Base-by-base conservation (phyloP, 2,113 vertebrate species). In the Vicugna pacos region DNA sequence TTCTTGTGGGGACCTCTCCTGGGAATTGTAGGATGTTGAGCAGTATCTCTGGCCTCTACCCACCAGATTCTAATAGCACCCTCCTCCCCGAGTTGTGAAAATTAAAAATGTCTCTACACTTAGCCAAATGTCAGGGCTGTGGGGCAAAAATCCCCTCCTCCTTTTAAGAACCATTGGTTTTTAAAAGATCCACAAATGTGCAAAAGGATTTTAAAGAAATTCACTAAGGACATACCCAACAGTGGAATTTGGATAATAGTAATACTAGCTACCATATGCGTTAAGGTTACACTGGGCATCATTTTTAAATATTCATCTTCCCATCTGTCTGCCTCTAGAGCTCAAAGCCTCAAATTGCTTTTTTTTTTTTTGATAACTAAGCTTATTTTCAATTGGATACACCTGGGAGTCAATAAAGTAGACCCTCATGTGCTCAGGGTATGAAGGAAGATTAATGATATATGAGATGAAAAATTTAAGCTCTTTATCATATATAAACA, bases 331-430 rank as follows among this genome's bases (percentile, higher is more conserved):
- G 58, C 60, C 73, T 93, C 48, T 42, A 80, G 52, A 97, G 69
- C 46, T 65, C 88, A 84, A 73, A 84, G 12, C 26, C 38, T 94
- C 85, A 90, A 90, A n/a, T 54, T 73, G 12, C 38, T 92, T 96
- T 42, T n/a, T 96, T 96, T 96, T 92, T 96, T 42, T n/a, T 96
- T 96, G 95, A 62, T 90, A 82, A 88, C 60, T n/a, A 58, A 91
- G 50, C 30, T 84, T 83, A 48, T 86, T 72, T 50, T 94, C 46
- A 64, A 14, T 19, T 62, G n/a, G 32, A 67, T 93, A 50, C 14
- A 42, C 24, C 73, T 91, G 76, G 58, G 35, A 70, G 38, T 81
- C 52, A 67, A 86, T 19, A 58, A 75, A 58, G 10, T 28, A 28
- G 26, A 65, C 3, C 7, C 14, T 17, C 20, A n/a, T 76, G 35